Evolutionary conservation across 1,140 invertebrate genomes (phyloP), one percentile per base, ranked within the genome.

Genomic region (Leptestheria dahalacensis): DNA sequence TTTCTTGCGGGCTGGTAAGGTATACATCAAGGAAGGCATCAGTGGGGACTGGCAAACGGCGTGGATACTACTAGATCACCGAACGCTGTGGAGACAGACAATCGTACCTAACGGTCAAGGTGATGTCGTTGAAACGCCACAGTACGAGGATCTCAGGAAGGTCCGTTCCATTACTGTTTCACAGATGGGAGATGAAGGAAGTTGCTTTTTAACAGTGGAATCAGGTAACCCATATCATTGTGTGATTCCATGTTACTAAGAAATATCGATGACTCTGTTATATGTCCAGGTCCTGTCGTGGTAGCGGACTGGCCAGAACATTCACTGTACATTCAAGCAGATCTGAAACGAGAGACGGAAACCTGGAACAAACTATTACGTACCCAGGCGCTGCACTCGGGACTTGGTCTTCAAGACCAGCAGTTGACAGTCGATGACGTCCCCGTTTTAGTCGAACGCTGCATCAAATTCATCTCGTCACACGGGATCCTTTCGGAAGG

Each of bases 391-490:
- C 79, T 84, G 52, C 81, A 82, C 63, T 89, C 87, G 70, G 87
- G 88, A 10, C 75, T 80, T 1, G 73, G 77, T 3, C 72, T 94
- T 49, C 76, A 82, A 47, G 84, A 92, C 64, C 88, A 92, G 69
- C 88, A 91, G 68, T 71, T 93, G 25, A 91, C 87, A 4, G 81
- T 83, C 64, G 85, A 90, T 62, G 81, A 91, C 69, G 79, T 93
- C 26, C 90, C 90, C 23, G 84, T 88, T 15, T 82, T 93, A 57
- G 84, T 94, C 1, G 87, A 92, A 64, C 91, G 90, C 69, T 93
- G 89, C 71, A 82, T 92, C 47, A 89, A 86, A 66, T 91, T 91
- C 66, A 82, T 93, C 59, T 87, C 86, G 64, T 79, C 82, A 15
- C 80, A 91, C 69, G 90, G 86, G 86, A 84, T 83, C 66, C 79